Percentiles rank a stretch among this genome's conserved stretches.
These are phyloP conservation scores for Helicolenus hilgendorfi DNA, from an alignment of 2,797 vertebrate genomes.

Conservation along the genomic window DNA sequence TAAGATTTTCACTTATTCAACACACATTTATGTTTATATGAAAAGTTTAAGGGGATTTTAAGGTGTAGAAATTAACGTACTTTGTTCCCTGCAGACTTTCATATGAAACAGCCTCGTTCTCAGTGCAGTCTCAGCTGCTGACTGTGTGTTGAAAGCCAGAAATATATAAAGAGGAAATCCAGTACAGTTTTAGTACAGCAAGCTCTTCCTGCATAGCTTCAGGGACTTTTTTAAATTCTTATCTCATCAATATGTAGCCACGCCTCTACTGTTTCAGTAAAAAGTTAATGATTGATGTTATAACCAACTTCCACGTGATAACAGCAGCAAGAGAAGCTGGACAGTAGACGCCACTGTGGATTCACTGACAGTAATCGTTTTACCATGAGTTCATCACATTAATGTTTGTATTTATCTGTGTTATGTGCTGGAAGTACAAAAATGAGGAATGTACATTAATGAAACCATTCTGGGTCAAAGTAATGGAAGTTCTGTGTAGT, in stretches of 20 bases:
- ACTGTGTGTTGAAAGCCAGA: not conserved
- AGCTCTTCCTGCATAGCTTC: not conserved
- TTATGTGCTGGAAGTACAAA: not conserved
- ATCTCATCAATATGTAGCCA: not conserved
- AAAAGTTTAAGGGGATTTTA: not conserved
- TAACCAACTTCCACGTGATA: too few relatives aligned
- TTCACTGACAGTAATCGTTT: not conserved
- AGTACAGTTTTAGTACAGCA: not conserved
- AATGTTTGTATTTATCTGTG: not conserved
- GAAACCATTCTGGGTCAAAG: not conserved
- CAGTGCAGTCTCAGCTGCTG: not conserved
- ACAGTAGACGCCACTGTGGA: not conserved
- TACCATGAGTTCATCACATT: too few relatives aligned
- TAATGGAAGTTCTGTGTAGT: not conserved
- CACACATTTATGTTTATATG: not conserved
- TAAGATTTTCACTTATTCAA: not conserved
- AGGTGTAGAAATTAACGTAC: not conserved
- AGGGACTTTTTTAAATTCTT: not conserved
- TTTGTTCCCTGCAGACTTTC: not conserved
- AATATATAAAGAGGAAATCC: slow-evolving; percentile 10
- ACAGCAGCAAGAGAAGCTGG: not conserved
- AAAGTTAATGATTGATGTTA: not conserved
- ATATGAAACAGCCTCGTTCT: not conserved
- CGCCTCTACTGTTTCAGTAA: not conserved
- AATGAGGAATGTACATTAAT: not conserved